Evolutionary conservation across 2,113 vertebrate genomes (phyloP), one percentile per base, ranked within the genome.

Genomic region (Callopanchax toddi): DNA sequence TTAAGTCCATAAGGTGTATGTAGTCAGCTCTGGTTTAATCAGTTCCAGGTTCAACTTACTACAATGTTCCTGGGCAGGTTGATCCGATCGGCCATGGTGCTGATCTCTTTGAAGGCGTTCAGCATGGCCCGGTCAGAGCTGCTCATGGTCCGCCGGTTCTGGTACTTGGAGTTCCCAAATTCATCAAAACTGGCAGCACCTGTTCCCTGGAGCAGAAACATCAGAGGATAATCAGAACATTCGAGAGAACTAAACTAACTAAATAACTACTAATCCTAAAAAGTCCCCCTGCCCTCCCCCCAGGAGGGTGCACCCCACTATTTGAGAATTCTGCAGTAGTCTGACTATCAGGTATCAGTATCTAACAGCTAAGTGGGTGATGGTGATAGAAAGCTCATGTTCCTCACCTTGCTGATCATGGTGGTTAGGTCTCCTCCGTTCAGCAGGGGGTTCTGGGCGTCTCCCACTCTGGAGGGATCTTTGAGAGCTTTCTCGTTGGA

Each of bases 401-500:
- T 43, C 9, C 57, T 55, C 66, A 93, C 92, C 90, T 92, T 93
- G 92, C 97, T 96, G 86, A 99, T 99, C 97, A 99, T 98, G 44
- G 97, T 99, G 42, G 95, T 96, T 52, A 99, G 91, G 88, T 99
- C 97, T 5, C 96, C 96, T 43, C 98, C 97, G 0, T 98, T 98
- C 52, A 99, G 83, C 64, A 99, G 90, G 3, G 97, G 94, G 84
- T 99, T 99, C 91, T 99, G 97, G 52, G 98, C 94, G 8, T 99
- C 98, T 68, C 98, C 98, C 7, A 99, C 98, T 93, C 97, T 93
- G 79, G 97, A 99, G 3, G 97, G 98, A 81, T 99, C 98, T 93
- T 99, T 99, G 18, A 96, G 95, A 72, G 96, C 97, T 92, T 98
- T 99, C 89, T 99, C 97, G 44, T 99, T 99, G 76, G 97, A 97